These are phyloP conservation scores for Pterocles burchelli DNA, from an alignment of 2,113 vertebrate species.

Conservation along the genomic window DNA sequence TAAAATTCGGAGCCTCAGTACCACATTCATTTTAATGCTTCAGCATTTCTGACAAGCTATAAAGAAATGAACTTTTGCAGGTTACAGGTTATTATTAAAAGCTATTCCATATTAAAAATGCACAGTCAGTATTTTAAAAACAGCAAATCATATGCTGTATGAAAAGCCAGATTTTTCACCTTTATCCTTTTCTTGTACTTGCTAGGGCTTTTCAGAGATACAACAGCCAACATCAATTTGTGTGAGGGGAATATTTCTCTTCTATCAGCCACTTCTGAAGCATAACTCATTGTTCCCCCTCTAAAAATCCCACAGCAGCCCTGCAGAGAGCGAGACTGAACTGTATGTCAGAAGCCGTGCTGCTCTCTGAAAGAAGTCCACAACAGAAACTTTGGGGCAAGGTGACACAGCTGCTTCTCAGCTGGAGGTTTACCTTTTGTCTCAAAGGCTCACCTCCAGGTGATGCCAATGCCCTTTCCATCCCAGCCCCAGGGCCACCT, in stretches of 20 bases:
- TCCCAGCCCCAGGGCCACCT: fast-evolving
- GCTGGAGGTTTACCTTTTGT: background rate
- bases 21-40: background rate
- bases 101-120: background rate
- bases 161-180: background rate
- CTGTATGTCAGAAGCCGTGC: background rate
- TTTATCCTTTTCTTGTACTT: background rate
- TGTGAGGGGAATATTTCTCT: background rate
- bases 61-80: background rate
- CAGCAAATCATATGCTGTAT: background rate
- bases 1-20: background rate
- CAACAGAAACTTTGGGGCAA: background rate
- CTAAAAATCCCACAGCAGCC: background rate
- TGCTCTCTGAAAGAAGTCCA: background rate
- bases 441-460: fast-evolving
- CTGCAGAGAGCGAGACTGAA: background rate
- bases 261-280: background rate
- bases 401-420: background rate
- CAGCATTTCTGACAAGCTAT: background rate
- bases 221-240: background rate
- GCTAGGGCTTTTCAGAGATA: background rate
- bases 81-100: background rate
- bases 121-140: background rate
- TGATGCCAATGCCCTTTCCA: background rate
- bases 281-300: background rate